These are phyloP conservation scores for Drosophila nigricruria DNA, from an alignment of 2,888 invertebrate species.

Conservation along the genomic window DNA sequence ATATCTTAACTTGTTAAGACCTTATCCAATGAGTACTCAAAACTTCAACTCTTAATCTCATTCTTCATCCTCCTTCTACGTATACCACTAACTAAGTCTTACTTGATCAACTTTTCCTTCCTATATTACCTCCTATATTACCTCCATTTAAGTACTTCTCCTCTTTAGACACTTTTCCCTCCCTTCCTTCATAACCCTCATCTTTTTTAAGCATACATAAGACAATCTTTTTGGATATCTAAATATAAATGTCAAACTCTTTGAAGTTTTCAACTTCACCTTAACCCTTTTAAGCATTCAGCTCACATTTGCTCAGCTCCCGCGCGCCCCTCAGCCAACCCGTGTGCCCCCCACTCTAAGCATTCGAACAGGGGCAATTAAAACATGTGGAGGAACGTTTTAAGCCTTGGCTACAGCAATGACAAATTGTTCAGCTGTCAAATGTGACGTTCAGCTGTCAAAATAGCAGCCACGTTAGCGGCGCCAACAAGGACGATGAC, in stretches of 20 bases:
- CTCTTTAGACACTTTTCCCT: background rate
- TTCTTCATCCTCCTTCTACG: background rate
- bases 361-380: constrained; percentile 53
- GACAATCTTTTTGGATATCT: constrained; percentile 2
- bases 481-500: constrained; percentile 26
- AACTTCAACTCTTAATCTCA: background rate
- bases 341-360: background rate
- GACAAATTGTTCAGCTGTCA: constrained; percentile 83
- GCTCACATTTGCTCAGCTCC: background rate
- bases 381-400: constrained; percentile 46
- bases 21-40: background rate
- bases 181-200: background rate
- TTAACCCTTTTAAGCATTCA: constrained; percentile 11
- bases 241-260: constrained; percentile 8
- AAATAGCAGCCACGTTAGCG: constrained; percentile 74
- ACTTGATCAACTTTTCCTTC: background rate
- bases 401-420: constrained; percentile 46
- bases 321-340: background rate
- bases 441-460: constrained; percentile 81
- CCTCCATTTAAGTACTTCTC: background rate
- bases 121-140: background rate
- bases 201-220: background rate
- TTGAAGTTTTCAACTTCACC: constrained; percentile 7
- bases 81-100: background rate
- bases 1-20: background rate